Evolutionary conservation across 2,797 vertebrate genomes (phyloP).

Genomic region (Crax fasciolata): DNA sequence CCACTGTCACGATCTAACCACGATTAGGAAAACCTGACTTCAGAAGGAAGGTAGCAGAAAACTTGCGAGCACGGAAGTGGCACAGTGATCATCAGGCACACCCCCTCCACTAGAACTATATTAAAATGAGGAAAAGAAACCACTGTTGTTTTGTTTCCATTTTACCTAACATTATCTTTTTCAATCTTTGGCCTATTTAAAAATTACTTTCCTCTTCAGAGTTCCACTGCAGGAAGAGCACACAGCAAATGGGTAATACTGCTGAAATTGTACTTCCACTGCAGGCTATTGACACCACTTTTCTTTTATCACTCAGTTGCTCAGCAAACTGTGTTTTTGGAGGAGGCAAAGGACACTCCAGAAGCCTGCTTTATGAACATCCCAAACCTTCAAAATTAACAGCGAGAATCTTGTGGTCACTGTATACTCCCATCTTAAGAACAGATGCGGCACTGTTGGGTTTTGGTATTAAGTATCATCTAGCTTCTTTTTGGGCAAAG

Average conservation of each 20-base stretch:
- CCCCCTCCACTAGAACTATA: neutral
- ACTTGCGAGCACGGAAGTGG: neutral
- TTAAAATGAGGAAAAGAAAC: neutral
- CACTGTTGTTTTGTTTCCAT: neutral
- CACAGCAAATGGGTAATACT: neutral
- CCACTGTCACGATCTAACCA: neutral
- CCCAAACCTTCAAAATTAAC: constrained; percentile 36
- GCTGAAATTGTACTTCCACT: neutral
- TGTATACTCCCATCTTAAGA: constrained; percentile 22
- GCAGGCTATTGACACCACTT: neutral
- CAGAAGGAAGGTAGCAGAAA: neutral
- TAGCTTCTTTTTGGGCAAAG: constrained; percentile 65
- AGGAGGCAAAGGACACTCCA: neutral
- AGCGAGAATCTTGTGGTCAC: constrained; percentile 39
- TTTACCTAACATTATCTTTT: neutral
- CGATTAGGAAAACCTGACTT: neutral
- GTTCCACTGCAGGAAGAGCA: neutral
- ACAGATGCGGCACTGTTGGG: constrained; percentile 46
- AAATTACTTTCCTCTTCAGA: neutral
- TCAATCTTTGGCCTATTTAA: constrained; percentile 33
- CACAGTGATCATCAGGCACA: neutral
- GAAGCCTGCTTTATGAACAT: constrained; percentile 35
- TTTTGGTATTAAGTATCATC: constrained; percentile 52
- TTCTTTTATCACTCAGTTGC: constrained; percentile 12
- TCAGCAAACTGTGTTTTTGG: neutral